Evolutionary conservation across 2,888 invertebrate genomes (phyloP), one percentile per base, ranked within the genome.

Genomic region (Tinea trinotella): DNA sequence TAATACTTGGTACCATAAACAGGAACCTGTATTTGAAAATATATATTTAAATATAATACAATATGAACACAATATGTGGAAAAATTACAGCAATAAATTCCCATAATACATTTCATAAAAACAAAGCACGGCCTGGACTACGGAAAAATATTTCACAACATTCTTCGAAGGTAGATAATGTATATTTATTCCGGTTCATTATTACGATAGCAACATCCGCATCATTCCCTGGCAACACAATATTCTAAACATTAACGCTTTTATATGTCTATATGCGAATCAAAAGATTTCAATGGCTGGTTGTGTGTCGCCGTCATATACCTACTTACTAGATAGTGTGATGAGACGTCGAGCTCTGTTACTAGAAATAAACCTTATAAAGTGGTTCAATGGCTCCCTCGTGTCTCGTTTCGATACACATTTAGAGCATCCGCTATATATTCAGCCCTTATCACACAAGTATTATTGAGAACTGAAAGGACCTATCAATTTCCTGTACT

Each of bases 401-500:
- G 64, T 56, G 71, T 56, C 62, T 62, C 65, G 64, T 70, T 64
- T 60, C 50, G 59, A 57, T 59, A 55, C 12, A 60, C 61, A 62
- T 59, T 61, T 57, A 59, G 59, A 60, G 59, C 59, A 61, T 57
- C 61, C 60, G 55, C 59, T 60, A 60, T 66, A 69, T 65, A 62
- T 60, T 61, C 60, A 66, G 66, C 66, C 62, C 71, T 73, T 74
- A 74, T 73, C 73, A 66, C 59, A 59, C 58, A 59, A 61, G 52
- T 66, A 65, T 71, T 76, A 78, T 74, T 76, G 71, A 68, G 66
- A 68, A 69, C 64, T 65, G 65, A 65, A 71, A 67, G 61, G 62
- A 64, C 66, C 71, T 70, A 73, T 75, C 75, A 71, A 75, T 76
- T 70, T 73, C 66, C 66, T 62, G 64, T 64, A 61, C 66, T 68